These are phyloP conservation scores for Cheilosia urbana DNA, from an alignment of 2,888 invertebrate genomes.

Conservation along the genomic window DNA sequence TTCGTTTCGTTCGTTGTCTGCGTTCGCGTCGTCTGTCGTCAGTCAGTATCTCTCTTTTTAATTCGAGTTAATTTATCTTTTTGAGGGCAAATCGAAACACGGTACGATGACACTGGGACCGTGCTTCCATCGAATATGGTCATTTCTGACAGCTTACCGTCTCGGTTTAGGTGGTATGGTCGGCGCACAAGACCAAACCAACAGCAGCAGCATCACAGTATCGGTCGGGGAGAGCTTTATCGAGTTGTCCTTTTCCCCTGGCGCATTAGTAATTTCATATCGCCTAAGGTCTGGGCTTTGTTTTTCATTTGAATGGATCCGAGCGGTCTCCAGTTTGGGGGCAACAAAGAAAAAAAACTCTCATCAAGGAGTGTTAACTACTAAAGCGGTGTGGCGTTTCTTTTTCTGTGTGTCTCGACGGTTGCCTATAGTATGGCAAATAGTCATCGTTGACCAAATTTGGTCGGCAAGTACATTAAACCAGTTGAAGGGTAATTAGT, in stretches of 20 bases:
- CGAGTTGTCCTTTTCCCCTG: slow-evolving; percentile 24
- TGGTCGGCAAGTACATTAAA: slow-evolving; percentile 42
- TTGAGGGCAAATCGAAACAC: slow-evolving; percentile 72
- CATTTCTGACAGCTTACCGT: slow-evolving; percentile 73
- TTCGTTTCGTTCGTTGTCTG: slow-evolving; percentile 4
- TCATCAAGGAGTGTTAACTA: slow-evolving; percentile 45
- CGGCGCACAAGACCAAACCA: slow-evolving; percentile 25
- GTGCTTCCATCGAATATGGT: slow-evolving; percentile 70
- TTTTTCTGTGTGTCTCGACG: slow-evolving; percentile 24
- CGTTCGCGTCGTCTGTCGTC: slow-evolving; percentile 42
- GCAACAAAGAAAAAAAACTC: neutral
- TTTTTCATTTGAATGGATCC: slow-evolving; percentile 56
- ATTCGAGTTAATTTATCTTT: slow-evolving; percentile 75
- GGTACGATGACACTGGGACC: slow-evolving; percentile 70
- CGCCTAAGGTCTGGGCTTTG: slow-evolving; percentile 22
- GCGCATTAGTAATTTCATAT: slow-evolving; percentile 47
- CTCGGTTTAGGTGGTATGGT: slow-evolving; percentile 61
- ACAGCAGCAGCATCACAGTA: neutral
- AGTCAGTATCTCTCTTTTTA: slow-evolving; percentile 51
- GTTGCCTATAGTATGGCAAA: slow-evolving; percentile 10
- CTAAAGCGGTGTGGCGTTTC: slow-evolving; percentile 24
- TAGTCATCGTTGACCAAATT: slow-evolving; percentile 39
- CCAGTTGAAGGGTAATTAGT: slow-evolving; percentile 47
- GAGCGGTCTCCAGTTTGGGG: neutral
- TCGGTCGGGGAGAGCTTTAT: slow-evolving; percentile 34